Conservation (phyloP, 2,888 invertebrate species). For the Tetragonisca angustula region DNA sequence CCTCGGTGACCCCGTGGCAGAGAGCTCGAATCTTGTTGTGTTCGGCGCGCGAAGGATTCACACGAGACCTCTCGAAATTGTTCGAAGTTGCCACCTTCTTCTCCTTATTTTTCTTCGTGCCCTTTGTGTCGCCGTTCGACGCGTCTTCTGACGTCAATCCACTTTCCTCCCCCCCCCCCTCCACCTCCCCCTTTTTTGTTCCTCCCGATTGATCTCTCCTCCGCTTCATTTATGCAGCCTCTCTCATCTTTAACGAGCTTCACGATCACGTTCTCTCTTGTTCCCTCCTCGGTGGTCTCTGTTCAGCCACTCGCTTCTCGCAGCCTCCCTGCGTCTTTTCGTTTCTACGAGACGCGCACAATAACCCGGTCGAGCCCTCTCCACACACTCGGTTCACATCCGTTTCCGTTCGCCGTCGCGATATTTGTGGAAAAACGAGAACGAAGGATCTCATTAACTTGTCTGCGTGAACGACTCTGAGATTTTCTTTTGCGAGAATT, state of each 20-base stretch:
- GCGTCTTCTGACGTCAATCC: not conserved
- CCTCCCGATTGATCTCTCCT: not conserved
- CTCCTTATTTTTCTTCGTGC: no score
- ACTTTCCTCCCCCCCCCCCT: not conserved
- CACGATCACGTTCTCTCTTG: not conserved
- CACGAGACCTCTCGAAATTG: not conserved
- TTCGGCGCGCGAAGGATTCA: not conserved
- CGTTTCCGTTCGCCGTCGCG: no score
- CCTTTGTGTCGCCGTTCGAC: no score
- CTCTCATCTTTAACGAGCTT: constrained; percentile 10
- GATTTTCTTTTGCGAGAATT: no score
- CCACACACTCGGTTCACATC: no score
- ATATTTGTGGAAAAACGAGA: no score
- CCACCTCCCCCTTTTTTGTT: not conserved
- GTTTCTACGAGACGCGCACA: not conserved
- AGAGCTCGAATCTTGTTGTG: not conserved
- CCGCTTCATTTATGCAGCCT: constrained; percentile 6
- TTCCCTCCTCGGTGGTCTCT: no score
- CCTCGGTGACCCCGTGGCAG: not conserved
- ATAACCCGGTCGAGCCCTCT: no score
- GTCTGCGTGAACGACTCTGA: no score
- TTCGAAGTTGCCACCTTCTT: not conserved
- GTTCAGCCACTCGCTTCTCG: no score
- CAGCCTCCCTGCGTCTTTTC: not conserved
- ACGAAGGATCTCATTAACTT: no score